Base-by-base conservation (phyloP, 1,140 invertebrate species). In the Monomorium pharaonis region DNA sequence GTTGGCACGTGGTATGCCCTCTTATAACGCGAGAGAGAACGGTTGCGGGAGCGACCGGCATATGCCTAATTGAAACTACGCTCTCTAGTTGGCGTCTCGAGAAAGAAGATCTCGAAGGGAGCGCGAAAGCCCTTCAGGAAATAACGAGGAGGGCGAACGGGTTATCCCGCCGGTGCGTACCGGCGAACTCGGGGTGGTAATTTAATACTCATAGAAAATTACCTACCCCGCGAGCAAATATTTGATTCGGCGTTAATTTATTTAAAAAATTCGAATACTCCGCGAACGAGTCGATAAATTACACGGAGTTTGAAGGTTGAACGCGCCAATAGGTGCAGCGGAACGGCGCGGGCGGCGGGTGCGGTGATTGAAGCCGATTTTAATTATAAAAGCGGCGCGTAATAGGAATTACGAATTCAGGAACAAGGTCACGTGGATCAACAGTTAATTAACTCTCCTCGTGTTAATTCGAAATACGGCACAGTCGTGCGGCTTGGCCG, bases 401-500 rank as follows among this genome's bases (percentile, higher is more conserved):
- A 89, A 89, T 87, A 80, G 86, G 76, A 85, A 85, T 84, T 84
- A 84, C 74, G 75, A 88, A 84, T 83, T 76, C 74, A 67, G 77
- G 77, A 69, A 81, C 76, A 81, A 78, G 76, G 65, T 54, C 78
- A 58, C 54, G 74, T 54, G 69, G 86, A 87, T 89, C 86, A 89
- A 89, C 86, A 85, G 85, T 83, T 83, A 83, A 83, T 83, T 83
- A 83, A 83, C 78, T 83, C 78, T 83, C 18, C 24, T 83, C 78
- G 78, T 83, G 78, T 83, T 83, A 83, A 83, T 83, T 72, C 78
- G 42, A 83, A 81, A 83, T 83, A 83, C 51, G 78, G 70, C 67
- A 67, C 67, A 30, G 67, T 30, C 47, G 47, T 65, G 42, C 75
- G 76, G 9, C 60, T 27, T 30, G 33, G 51, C 30, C 76, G 27